Percentiles rank a stretch among this genome's conserved stretches.
Conservation (phyloP, 2,888 invertebrate species). For the Desoria tigrina region DNA sequence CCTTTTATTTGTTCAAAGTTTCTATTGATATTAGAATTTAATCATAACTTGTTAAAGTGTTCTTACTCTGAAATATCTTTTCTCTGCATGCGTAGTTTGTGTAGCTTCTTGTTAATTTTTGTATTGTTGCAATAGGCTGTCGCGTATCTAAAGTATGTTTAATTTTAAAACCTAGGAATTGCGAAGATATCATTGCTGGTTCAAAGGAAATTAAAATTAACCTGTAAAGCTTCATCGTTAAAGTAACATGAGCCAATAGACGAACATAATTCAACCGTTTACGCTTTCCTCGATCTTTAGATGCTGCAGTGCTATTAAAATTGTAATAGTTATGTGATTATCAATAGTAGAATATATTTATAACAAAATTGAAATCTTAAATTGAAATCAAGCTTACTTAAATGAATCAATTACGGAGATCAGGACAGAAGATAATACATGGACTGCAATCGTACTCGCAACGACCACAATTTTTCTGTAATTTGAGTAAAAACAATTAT, state of each 20-base stretch:
- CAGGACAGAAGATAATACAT: conserved; percentile 15
- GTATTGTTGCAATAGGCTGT: conserved; percentile 24
- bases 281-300: no score
- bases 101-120: conserved; percentile 8
- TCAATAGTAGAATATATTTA: no score
- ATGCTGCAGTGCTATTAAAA: no score
- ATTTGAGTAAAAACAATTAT: no score
- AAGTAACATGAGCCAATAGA: no score
- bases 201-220: not conserved
- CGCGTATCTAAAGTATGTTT: conserved; percentile 12
- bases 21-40: not conserved
- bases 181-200: not conserved
- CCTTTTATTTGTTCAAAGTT: not conserved
- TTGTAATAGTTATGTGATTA: no score
- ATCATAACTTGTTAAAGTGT: conserved; percentile 12
- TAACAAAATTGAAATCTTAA: no score
- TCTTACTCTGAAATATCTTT: not conserved
- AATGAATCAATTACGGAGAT: conserved; percentile 29
- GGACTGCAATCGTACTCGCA: conserved; percentile 19
- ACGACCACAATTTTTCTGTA: conserved; percentile 15
- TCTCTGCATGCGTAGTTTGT: conserved; percentile 5
- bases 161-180: not conserved
- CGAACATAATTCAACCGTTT: no score
- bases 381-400: conserved; percentile 12
- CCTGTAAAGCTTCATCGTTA: conserved; percentile 26